Percentiles rank a stretch among this genome's conserved stretches.
Conservation (phyloP, 1,140 invertebrate genomes). For the Telenomus remus region DNA sequence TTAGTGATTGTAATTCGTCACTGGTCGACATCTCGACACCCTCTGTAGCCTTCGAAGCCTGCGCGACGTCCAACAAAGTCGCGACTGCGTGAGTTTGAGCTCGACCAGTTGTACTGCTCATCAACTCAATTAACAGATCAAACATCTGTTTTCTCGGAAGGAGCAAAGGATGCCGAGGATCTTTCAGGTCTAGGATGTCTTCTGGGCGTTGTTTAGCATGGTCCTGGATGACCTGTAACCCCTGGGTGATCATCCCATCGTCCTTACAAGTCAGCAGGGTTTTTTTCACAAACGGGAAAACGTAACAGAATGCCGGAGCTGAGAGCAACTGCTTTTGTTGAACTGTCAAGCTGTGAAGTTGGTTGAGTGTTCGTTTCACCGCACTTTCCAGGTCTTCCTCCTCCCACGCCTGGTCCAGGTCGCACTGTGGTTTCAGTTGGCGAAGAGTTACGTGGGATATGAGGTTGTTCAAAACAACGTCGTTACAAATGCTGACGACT, state of each 20-base stretch:
- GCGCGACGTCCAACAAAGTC: slow-evolving; percentile 85
- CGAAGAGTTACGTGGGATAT: slow-evolving; percentile 83
- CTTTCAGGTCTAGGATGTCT: slow-evolving; percentile 69
- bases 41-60: slow-evolving; percentile 79
- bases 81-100: slow-evolving; percentile 86
- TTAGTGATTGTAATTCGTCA: slow-evolving; percentile 85
- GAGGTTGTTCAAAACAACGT: slow-evolving; percentile 75
- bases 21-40: slow-evolving; percentile 79
- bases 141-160: slow-evolving; percentile 90
- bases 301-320: slow-evolving; percentile 87
- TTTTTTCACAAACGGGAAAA: slow-evolving; percentile 86
- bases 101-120: slow-evolving; percentile 81
- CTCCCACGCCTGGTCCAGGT: slow-evolving; percentile 86
- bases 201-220: slow-evolving; percentile 81
- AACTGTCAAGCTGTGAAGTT: slow-evolving; percentile 77
- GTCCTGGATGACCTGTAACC: slow-evolving; percentile 82
- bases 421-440: slow-evolving; percentile 85
- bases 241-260: slow-evolving; percentile 78
- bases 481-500: slow-evolving; percentile 74
- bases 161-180: slow-evolving; percentile 82
- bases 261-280: slow-evolving; percentile 78
- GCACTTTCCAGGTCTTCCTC: slow-evolving; percentile 81
- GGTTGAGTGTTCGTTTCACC: slow-evolving; percentile 78
- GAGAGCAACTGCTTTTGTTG: slow-evolving; percentile 76
- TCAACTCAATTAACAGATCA: slow-evolving; percentile 85